A percentile compares a stretch with the other conserved stretches of the same genome.
Conservation (phyloP, 2,113 vertebrate genomes). For the Ammospiza caudacuta region DNA sequence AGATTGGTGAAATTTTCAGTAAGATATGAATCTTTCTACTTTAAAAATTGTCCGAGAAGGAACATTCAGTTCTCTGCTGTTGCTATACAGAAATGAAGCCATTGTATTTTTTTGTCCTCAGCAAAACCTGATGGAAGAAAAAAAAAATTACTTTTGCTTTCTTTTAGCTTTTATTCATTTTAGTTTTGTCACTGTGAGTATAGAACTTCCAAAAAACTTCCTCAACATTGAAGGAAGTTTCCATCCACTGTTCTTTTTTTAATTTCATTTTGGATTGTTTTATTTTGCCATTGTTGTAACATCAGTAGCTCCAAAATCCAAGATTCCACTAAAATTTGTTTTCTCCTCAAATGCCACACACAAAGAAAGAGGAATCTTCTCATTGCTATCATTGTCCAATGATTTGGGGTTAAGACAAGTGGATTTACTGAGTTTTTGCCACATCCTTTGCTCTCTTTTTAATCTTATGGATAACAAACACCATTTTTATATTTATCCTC, state of each 20-base stretch:
- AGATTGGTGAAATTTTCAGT: constrained; percentile 35
- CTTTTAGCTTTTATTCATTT: neutral
- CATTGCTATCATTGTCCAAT: fast-evolving
- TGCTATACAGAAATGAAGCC: neutral
- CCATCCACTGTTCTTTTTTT: fast-evolving
- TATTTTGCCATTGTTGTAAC: neutral
- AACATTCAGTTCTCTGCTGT: constrained; percentile 32
- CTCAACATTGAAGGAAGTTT: neutral
- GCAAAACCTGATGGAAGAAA: neutral
- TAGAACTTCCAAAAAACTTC: neutral
- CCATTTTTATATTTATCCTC: neutral
- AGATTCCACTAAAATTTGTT: neutral
- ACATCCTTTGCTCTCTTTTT: neutral
- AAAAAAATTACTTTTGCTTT: neutral
- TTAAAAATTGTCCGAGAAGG: neutral
- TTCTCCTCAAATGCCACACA: neutral
- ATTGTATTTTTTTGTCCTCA: neutral
- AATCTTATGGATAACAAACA: neutral
- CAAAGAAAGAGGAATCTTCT: neutral
- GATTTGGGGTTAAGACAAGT: neutral
- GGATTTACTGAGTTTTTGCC: neutral
- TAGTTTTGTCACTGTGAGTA: neutral
- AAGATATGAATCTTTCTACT: constrained; percentile 30
- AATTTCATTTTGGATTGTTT: neutral
- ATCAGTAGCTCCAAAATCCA: neutral